A percentile compares a stretch with the other conserved stretches of the same genome.
phyloP scores from a whole-genome alignment of 2,113 vertebrate genomes.

The Glaucidium brasilianum region DNA sequence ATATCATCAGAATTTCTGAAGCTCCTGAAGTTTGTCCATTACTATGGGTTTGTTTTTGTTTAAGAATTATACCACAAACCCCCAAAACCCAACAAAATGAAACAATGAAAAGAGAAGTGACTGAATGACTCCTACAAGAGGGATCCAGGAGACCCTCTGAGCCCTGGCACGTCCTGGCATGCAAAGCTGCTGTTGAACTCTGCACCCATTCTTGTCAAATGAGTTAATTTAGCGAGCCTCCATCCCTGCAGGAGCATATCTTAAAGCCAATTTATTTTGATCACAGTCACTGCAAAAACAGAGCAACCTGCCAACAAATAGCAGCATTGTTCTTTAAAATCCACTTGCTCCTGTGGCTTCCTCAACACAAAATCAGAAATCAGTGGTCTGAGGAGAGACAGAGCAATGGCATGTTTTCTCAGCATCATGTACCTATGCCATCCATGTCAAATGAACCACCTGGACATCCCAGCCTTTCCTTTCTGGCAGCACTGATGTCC shows the following conservation, averaged over 20 bases:
- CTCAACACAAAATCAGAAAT: neutral
- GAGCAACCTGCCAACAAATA: neutral
- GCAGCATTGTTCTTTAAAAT: neutral
- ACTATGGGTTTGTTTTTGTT: neutral
- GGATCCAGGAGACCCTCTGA: neutral
- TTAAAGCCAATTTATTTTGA: neutral
- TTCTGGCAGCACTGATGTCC: neutral
- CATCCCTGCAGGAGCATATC: neutral
- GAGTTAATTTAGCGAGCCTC: neutral
- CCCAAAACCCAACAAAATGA: neutral
- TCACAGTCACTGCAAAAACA: neutral
- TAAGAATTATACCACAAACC: neutral
- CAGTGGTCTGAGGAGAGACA: neutral
- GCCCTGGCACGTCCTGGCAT: fast-evolving
- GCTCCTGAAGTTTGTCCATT: neutral
- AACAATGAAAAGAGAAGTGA: neutral
- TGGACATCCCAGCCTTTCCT: neutral
- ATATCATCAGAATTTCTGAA: neutral
- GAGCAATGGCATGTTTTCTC: neutral
- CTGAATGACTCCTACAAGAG: neutral
- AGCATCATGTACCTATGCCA: neutral
- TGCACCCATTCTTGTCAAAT: neutral
- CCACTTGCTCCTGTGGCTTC: neutral
- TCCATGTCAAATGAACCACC: neutral
- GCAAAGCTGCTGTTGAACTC: neutral